phyloP scores from a whole-genome alignment of 1,140 invertebrate genomes.

The Diuraphis noxia region DNA sequence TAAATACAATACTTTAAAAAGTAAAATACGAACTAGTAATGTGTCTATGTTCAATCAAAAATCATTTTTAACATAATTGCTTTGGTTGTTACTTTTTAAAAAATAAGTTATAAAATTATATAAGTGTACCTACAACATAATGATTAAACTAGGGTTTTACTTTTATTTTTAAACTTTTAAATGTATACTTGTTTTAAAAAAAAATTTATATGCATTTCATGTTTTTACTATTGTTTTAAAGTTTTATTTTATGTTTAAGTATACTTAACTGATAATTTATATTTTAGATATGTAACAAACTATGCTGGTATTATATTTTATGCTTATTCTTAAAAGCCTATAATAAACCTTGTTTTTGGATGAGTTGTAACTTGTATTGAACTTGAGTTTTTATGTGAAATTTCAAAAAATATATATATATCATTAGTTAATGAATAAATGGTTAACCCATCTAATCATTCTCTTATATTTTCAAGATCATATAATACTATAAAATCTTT shows the following conservation, averaged over 20 bases:
- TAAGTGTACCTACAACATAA: not conserved
- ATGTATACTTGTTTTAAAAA: not conserved
- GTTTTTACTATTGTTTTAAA: not conserved
- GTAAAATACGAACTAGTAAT: not conserved
- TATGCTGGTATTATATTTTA: constrained; percentile 2
- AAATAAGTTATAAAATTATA: not conserved
- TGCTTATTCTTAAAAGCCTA: not conserved
- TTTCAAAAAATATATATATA: not conserved
- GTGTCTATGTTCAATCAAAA: not conserved
- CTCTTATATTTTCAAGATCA: not conserved
- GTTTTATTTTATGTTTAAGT: not conserved
- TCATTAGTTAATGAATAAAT: not conserved
- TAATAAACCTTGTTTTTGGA: not conserved
- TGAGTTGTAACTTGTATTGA: not conserved
- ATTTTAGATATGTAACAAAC: not conserved
- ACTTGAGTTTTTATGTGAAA: not conserved
- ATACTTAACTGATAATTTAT: not conserved
- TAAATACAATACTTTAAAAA: not conserved
- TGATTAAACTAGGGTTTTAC: not conserved
- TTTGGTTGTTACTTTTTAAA: not conserved
- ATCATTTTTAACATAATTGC: not conserved
- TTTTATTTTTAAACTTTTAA: not conserved
- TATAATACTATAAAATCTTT: not conserved
- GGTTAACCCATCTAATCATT: not conserved
- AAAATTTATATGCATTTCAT: not conserved